These are phyloP conservation scores for Hypocryptadius cinnamomeus DNA, from an alignment of 2,113 vertebrate species.

Conservation along the genomic window DNA sequence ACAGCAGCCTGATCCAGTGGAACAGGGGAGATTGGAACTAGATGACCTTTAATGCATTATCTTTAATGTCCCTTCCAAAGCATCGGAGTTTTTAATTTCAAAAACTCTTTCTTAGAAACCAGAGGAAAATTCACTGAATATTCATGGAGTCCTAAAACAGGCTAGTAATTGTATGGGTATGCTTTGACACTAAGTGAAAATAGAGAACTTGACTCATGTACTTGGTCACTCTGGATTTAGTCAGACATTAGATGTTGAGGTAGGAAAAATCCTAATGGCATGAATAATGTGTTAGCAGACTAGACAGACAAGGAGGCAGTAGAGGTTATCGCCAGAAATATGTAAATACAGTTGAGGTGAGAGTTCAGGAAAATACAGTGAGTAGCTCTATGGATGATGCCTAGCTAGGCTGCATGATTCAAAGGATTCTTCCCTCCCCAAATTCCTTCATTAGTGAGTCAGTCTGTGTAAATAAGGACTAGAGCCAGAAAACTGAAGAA, in stretches of 20 bases:
- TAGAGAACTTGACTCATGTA: constrained; percentile 3
- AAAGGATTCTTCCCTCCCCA: neutral
- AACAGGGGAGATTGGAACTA: accelerated
- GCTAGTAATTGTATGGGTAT: neutral
- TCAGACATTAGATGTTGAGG: neutral
- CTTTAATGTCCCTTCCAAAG: neutral
- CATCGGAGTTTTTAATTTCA: neutral
- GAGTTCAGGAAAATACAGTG: neutral
- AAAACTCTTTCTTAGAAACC: neutral
- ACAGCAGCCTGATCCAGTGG: neutral
- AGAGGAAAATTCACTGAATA: neutral
- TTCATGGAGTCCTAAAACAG: neutral
- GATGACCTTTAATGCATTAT: neutral
- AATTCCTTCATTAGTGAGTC: constrained; percentile 10
- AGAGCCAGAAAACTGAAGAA: constrained; percentile 11
- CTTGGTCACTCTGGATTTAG: neutral
- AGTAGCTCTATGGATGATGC: neutral
- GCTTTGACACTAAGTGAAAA: neutral
- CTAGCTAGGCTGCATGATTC: neutral
- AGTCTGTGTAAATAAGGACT: constrained; percentile 14
- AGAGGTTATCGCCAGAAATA: constrained; percentile 8
- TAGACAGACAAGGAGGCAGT: constrained; percentile 27
- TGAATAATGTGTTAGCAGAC: constrained; percentile 15
- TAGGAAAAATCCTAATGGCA: neutral
- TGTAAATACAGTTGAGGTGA: neutral